These are phyloP conservation scores for Leptopilina boulardi DNA, from an alignment of 1,140 invertebrate species.

Conservation along the genomic window DNA sequence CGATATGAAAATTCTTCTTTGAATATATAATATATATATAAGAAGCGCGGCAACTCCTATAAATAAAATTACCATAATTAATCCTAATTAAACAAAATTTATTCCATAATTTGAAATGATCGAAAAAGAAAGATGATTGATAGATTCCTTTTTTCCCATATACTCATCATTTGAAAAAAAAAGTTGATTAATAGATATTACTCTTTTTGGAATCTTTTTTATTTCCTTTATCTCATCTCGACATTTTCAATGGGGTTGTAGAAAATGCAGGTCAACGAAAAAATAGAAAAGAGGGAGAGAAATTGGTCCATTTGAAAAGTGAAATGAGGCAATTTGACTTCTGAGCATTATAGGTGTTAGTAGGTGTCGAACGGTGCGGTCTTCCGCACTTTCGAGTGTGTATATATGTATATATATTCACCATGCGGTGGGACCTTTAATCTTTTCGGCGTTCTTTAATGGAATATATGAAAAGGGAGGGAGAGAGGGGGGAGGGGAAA, in stretches of 20 bases:
- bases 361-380: constrained; percentile 18
- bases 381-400: constrained; percentile 22
- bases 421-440: constrained; percentile 29
- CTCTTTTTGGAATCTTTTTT: background rate
- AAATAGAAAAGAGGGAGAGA: constrained; percentile 6
- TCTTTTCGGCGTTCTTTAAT: constrained; percentile 37
- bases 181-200: constrained; percentile 20
- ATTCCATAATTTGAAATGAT: background rate
- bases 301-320: constrained; percentile 28
- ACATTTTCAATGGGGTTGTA: constrained; percentile 11
- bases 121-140: background rate
- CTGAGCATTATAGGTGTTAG: constrained; percentile 20
- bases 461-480: constrained; percentile 23
- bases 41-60: no score
- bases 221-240: background rate
- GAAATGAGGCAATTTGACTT: constrained; percentile 34
- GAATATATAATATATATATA: no score
- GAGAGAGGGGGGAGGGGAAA: constrained; percentile 22
- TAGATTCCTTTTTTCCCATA: constrained; percentile 11
- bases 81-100: background rate
- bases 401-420: no score
- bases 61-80: constrained; percentile 3
- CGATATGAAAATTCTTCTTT: background rate
- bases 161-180: background rate
- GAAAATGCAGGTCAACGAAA: background rate